Percentiles rank a stretch among this genome's conserved stretches.
phyloP scores from a whole-genome alignment of 2,888 invertebrate genomes.

The Odontocerum albicorne region DNA sequence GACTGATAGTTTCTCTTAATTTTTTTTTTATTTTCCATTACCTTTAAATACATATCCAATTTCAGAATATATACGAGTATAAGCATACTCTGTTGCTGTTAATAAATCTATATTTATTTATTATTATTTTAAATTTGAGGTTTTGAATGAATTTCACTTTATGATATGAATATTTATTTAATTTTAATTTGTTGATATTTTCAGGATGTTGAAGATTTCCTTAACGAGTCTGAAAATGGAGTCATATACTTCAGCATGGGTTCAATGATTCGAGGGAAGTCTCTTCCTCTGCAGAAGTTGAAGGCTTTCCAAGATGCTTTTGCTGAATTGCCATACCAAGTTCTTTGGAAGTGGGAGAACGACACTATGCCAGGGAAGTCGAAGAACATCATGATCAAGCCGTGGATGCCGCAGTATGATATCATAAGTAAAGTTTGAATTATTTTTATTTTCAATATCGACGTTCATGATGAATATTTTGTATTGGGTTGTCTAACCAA shows the following conservation, averaged over 20 bases:
- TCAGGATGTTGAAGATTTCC: slow-evolving; percentile 58
- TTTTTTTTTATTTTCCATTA: too few species aligned
- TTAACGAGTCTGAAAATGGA: slow-evolving; percentile 63
- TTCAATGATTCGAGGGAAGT: slow-evolving; percentile 65
- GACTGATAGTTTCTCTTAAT: too few species aligned
- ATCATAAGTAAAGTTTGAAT: slow-evolving; percentile 63
- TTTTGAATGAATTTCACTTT: too few species aligned
- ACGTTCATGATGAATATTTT: too few species aligned
- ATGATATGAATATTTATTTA: too few species aligned
- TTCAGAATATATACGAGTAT: too few species aligned
- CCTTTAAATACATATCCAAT: too few species aligned
- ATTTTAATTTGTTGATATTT: too few species aligned
- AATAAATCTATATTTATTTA: too few species aligned
- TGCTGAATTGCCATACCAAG: slow-evolving; percentile 58
- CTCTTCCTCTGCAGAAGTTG: slow-evolving; percentile 58
- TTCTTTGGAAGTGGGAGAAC: slow-evolving; percentile 74
- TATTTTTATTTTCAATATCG: too few species aligned
- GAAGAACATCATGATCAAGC: slow-evolving; percentile 62
- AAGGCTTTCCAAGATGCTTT: slow-evolving; percentile 60
- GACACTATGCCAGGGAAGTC: slow-evolving; percentile 60
- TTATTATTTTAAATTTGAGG: too few species aligned
- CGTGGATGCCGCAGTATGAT: slow-evolving; percentile 75
- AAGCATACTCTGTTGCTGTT: too few species aligned
- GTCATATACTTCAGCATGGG: slow-evolving; percentile 73
- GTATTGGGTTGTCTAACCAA: background rate